These are phyloP conservation scores for Coelopa pilipes DNA, from an alignment of 2,888 invertebrate species.

Conservation along the genomic window DNA sequence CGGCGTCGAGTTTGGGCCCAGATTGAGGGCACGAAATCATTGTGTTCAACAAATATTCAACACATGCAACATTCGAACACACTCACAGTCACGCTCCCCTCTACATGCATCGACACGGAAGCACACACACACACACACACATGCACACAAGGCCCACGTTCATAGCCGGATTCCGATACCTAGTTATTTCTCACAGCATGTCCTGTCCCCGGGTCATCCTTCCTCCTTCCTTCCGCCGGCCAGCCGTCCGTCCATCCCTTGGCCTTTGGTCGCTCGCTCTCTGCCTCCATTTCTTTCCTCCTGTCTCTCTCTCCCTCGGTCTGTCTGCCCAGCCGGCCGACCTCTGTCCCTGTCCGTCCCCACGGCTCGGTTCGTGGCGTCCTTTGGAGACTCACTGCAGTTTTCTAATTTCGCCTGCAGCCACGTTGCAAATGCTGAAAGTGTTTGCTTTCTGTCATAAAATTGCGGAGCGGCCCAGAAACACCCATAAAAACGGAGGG, in stretches of 20 bases:
- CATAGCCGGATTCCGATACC: not conserved
- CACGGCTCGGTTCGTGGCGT: not conserved
- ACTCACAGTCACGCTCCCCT: slow-evolving; percentile 7
- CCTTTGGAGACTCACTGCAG: slow-evolving; percentile 16
- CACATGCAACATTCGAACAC: not conserved
- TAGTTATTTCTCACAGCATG: slow-evolving; percentile 1
- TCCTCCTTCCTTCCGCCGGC: not conserved
- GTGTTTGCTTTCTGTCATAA: slow-evolving; percentile 24
- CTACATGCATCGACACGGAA: not conserved
- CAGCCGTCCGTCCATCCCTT: too few species aligned
- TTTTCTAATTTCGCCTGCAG: slow-evolving; percentile 32
- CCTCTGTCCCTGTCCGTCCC: not conserved
- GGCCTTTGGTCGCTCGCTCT: too few species aligned
- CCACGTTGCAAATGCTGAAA: slow-evolving; percentile 12
- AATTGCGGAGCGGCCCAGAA: slow-evolving; percentile 8
- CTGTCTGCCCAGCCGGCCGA: too few species aligned
- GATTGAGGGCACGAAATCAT: slow-evolving; percentile 1
- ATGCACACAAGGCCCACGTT: not conserved
- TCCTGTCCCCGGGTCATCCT: not conserved
- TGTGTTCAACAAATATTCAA: slow-evolving; percentile 14
- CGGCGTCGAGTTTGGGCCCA: not conserved
- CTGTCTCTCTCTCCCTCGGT: too few species aligned
- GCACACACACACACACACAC: not conserved
- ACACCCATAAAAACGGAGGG: not conserved
- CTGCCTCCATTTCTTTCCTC: too few species aligned